Evolutionary conservation across 2,888 invertebrate species (phyloP).

Genomic region (Cataglyphis albicans): DNA sequence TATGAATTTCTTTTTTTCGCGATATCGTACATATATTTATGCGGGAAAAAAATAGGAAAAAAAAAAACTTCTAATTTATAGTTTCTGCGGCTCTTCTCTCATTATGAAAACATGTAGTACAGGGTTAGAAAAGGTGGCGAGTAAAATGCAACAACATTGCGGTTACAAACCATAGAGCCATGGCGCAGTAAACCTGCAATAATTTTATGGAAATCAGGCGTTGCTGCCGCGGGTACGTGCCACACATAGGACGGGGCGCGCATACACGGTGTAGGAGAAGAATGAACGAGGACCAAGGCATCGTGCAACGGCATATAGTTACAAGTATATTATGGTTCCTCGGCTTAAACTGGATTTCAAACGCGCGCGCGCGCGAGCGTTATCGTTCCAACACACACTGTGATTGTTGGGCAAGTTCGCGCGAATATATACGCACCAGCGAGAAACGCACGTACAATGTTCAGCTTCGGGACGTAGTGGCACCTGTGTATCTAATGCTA

Average conservation of each 20-base stretch:
- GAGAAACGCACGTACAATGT: slow-evolving; percentile 19
- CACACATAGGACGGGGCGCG: slow-evolving; percentile 29
- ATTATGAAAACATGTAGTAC: neutral
- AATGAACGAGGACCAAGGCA: slow-evolving; percentile 49
- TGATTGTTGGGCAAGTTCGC: slow-evolving; percentile 66
- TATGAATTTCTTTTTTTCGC: neutral
- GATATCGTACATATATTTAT: neutral
- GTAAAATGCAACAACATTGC: slow-evolving; percentile 21
- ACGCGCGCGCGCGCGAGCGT: slow-evolving; percentile 65
- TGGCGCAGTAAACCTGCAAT: slow-evolving; percentile 34
- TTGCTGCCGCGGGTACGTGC: slow-evolving; percentile 47
- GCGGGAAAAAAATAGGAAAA: neutral
- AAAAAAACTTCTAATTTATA: neutral
- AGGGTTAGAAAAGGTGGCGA: neutral
- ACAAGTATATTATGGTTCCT: slow-evolving; percentile 63
- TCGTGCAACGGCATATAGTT: slow-evolving; percentile 63
- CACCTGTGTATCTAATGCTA: slow-evolving; percentile 50
- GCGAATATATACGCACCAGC: slow-evolving; percentile 34
- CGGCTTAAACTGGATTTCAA: slow-evolving; percentile 71
- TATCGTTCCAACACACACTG: slow-evolving; percentile 69
- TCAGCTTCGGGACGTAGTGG: slow-evolving; percentile 30
- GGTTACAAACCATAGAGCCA: slow-evolving; percentile 20
- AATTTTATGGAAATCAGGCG: slow-evolving; percentile 57
- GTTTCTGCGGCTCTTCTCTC: neutral
- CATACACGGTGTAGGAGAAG: slow-evolving; percentile 35